A percentile compares a stretch with the other conserved stretches of the same genome.
Conservation (phyloP, 2,797 vertebrate genomes). For the Limosa lapponica region DNA sequence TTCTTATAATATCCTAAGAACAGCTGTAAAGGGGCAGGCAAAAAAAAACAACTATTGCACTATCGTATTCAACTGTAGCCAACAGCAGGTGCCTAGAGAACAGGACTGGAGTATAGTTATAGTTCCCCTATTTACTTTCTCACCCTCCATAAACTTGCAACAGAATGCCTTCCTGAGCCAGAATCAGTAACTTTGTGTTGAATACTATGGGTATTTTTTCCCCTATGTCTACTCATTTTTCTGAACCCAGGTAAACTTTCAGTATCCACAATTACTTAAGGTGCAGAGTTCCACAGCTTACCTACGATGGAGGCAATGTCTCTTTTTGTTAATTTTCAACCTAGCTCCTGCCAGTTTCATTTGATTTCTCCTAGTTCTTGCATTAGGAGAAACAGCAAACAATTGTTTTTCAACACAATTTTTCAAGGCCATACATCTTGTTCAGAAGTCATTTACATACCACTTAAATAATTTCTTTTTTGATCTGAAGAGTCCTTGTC, state of each 20-base stretch:
- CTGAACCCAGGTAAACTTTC: not conserved
- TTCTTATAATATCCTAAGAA: not conserved
- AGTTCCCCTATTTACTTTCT: not conserved
- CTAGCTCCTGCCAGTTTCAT: not conserved
- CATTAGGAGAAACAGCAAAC: not conserved
- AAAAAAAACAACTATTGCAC: not conserved
- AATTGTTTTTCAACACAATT: not conserved
- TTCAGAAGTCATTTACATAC: not conserved
- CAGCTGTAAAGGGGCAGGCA: not conserved
- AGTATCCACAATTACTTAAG: not conserved
- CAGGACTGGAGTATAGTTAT: not conserved
- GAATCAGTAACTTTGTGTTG: not conserved
- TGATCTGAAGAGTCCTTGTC: not conserved
- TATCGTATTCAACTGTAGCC: accelerated
- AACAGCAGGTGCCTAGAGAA: not conserved
- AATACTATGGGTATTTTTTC: not conserved
- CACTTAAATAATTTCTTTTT: not conserved
- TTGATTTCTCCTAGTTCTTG: not conserved
- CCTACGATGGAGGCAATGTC: not conserved
- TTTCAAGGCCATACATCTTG: not conserved
- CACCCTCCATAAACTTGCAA: not conserved
- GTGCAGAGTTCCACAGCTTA: not conserved
- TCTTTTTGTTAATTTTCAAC: not conserved
- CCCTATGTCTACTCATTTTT: not conserved
- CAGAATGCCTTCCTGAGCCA: not conserved